Conservation (phyloP, 2,888 invertebrate species). For the Trissoscelio sp. region DNA sequence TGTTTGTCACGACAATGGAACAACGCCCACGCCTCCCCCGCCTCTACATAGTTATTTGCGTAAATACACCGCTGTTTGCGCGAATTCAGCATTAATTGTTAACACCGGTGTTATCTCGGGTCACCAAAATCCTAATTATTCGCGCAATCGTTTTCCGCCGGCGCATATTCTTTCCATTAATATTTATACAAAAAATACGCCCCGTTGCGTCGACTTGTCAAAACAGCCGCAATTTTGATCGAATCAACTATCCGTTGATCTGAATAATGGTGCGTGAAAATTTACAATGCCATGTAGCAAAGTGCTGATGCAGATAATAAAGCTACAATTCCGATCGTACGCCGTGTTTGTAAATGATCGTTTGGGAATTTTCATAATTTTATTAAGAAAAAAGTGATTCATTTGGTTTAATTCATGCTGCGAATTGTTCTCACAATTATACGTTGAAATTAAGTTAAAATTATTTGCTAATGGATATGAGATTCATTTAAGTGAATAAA, state of each 20-base stretch:
- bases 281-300: constrained; percentile 19
- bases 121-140: constrained; percentile 60
- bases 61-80: constrained; percentile 70
- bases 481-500: too few species aligned
- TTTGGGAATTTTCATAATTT: neutral
- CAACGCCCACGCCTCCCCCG: constrained; percentile 46
- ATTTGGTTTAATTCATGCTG: too few species aligned
- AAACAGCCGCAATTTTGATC: constrained; percentile 43
- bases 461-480: too few species aligned
- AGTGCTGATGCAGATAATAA: constrained; percentile 47
- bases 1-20: constrained; percentile 71
- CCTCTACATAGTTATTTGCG: constrained; percentile 60
- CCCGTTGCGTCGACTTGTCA: neutral
- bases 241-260: constrained; percentile 30
- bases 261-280: constrained; percentile 49
- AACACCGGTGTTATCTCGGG: constrained; percentile 57
- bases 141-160: constrained; percentile 33
- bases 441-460: too few species aligned
- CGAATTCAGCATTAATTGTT: constrained; percentile 69
- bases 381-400: too few species aligned
- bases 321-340: constrained; percentile 28
- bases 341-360: constrained; percentile 16
- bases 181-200: constrained; percentile 21
- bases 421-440: too few species aligned
- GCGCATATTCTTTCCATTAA: constrained; percentile 2